Conservation (phyloP, 1,140 invertebrate species). For the Zaprionus davidi region DNA sequence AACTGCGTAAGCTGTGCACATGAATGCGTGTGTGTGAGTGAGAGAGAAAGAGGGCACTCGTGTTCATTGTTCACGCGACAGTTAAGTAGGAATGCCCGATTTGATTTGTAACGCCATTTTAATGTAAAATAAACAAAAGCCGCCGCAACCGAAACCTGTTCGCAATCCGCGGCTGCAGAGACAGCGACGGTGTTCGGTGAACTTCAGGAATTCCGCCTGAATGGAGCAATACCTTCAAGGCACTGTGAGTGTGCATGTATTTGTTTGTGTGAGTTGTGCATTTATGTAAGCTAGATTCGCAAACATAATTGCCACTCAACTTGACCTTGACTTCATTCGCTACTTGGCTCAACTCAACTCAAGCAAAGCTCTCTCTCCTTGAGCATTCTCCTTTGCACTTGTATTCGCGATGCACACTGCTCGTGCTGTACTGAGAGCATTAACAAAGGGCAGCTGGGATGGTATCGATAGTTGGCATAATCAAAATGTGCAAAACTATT, state of each 20-base stretch:
- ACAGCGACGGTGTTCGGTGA: constrained; percentile 35
- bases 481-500: no score
- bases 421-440: constrained; percentile 10
- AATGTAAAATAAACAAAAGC: constrained; percentile 30
- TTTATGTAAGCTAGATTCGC: constrained; percentile 50
- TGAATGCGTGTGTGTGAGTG: neutral
- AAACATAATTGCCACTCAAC: constrained; percentile 34
- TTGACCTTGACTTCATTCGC: constrained; percentile 70
- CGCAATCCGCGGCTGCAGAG: constrained; percentile 19
- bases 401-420: constrained; percentile 13
- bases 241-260: constrained; percentile 37
- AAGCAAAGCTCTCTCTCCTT: constrained; percentile 16
- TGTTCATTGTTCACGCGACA: constrained; percentile 38
- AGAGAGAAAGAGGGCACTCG: neutral
- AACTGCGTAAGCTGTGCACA: neutral
- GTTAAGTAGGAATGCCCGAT: constrained; percentile 36
- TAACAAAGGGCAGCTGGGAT: neutral
- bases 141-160: constrained; percentile 51
- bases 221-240: constrained; percentile 44
- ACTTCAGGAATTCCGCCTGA: constrained; percentile 64
- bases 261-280: neutral
- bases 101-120: constrained; percentile 12
- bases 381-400: constrained; percentile 10
- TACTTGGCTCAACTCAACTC: neutral
- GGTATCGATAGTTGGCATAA: no score